These are phyloP conservation scores for Perca fluviatilis DNA, from an alignment of 2,113 vertebrate genomes.

Conservation along the genomic window DNA sequence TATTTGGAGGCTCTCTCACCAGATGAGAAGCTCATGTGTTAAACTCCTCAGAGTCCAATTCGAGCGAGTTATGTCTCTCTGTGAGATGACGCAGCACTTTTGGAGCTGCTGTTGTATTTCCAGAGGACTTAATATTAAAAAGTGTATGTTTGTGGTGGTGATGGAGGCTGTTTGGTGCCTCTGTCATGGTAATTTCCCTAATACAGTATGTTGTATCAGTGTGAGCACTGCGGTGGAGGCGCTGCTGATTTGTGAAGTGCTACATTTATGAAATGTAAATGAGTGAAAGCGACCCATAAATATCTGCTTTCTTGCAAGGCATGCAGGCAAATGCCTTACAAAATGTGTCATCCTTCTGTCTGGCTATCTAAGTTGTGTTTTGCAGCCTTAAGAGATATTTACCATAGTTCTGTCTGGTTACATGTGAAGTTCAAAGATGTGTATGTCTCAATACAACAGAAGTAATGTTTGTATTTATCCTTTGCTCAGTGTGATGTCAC, in stretches of 20 bases:
- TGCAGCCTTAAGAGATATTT: neutral
- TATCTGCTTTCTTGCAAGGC: neutral
- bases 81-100: slow-evolving; percentile 40
- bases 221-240: neutral
- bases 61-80: slow-evolving; percentile 16
- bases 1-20: slow-evolving; percentile 44
- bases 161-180: neutral
- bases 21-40: slow-evolving; percentile 56
- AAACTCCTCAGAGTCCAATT: slow-evolving; percentile 28
- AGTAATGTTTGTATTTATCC: neutral
- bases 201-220: neutral
- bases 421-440: neutral
- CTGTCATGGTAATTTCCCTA: neutral
- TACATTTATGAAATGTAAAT: neutral
- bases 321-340: neutral
- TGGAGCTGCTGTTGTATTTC: slow-evolving; percentile 41
- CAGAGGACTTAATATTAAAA: neutral
- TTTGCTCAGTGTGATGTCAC: neutral
- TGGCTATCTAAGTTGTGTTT: neutral
- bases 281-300: neutral
- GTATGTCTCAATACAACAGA: neutral
- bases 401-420: neutral
- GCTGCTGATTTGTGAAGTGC: neutral
- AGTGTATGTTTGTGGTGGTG: neutral
- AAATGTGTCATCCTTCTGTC: too few relatives aligned